Base-by-base conservation (phyloP, 2,888 invertebrate genomes). In the Sarcophaga rosellei region DNA sequence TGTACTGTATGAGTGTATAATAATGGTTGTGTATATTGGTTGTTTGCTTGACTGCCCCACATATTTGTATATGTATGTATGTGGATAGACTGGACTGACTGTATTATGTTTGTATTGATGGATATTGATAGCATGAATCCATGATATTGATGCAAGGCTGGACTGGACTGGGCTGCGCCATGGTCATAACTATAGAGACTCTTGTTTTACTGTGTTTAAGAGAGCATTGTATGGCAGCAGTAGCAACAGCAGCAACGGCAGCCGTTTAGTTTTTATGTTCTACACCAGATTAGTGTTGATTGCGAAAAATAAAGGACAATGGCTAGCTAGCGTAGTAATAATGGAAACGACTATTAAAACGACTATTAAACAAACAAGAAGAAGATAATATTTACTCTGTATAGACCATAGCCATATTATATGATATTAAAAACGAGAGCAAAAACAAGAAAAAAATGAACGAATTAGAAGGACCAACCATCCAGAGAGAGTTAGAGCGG, bases 241-340 rank as follows among this genome's bases (percentile, higher is more conserved):
- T 57, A 20, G 10, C 59, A 66, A 45, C 17, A 44, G 68, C 69
- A 44, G 21, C 61, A 45, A 23, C 62, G n/a, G 10, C 59, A 66
- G 53, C 25, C 59, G 62, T 63, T 77, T 73, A 47, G 81, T 69
- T 69, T 61, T 66, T n/a, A 23, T 77, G 65, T 81, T 66, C 68
- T 68, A 84, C 80, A 84, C 25, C 78, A 86, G 86, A 86, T 86
- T 84, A 86, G 77, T 84, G 86, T 86, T 81, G 81, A 86, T 86
- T 81, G 84, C 57, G 70, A 86, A 86, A 82, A 81, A 74, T 75
- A 86, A 86, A 84, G 84, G 84, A 86, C 84, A 86, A 81, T 86
- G 84, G 84, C 81, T 84, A 84, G 53, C 53, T 53, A 1, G 0
- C 70, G n/a, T 62, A 81, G 78, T 84, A 84, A 86, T 86, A 86